Conservation (phyloP, 2,113 vertebrate species). For the Lagenorhynchus albirostris region DNA sequence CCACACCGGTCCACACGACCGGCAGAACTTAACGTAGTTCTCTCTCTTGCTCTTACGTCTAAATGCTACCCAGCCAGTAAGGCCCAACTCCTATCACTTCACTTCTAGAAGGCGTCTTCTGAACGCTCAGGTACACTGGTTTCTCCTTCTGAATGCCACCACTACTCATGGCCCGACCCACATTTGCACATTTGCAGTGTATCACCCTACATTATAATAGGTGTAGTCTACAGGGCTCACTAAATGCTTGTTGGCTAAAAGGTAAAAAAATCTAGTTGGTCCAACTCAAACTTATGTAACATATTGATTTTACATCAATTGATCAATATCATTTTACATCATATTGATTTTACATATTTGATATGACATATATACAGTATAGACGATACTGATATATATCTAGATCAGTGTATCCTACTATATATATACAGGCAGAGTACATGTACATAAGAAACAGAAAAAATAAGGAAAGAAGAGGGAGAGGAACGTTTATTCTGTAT, state of each 20-base stretch:
- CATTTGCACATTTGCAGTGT: no score
- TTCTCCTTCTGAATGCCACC: not conserved
- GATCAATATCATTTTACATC: no score
- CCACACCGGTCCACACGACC: not conserved
- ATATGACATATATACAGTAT: not conserved
- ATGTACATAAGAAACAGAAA: not conserved
- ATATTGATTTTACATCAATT: no score
- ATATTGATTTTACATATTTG: not conserved
- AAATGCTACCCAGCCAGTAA: not conserved
- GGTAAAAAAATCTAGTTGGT: not conserved
- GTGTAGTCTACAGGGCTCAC: not conserved
- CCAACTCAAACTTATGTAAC: not conserved
- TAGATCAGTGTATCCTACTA: not conserved
- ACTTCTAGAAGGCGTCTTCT: not conserved
- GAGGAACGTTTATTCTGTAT: rapidly evolving
- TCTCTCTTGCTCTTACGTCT: not conserved
- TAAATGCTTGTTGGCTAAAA: not conserved
- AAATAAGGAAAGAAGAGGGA: not conserved
- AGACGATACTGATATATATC: no score
- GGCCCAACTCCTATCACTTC: not conserved
- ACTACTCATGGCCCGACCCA: not conserved
- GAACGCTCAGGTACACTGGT: not conserved
- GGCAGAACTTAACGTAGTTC: rapidly evolving
- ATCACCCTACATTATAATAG: rapidly evolving
- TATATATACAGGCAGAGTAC: rapidly evolving